Evolutionary conservation across 2,113 vertebrate species (phyloP).

Genomic region (Coracopsis vasa): DNA sequence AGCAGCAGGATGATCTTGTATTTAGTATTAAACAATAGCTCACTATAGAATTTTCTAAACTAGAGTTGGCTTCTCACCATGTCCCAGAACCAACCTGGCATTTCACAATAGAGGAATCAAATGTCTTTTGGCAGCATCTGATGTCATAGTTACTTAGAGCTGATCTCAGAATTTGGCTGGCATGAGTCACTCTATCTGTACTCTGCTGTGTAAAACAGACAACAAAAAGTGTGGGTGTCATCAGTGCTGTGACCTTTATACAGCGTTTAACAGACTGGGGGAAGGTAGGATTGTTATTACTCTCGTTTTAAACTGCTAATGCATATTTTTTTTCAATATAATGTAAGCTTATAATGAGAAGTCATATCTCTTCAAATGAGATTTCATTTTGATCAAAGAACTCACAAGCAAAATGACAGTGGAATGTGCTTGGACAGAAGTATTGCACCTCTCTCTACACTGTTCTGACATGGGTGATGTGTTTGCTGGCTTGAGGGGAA

Average conservation of each 20-base stretch:
- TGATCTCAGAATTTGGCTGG: constrained; percentile 42
- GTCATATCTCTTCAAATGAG: not conserved
- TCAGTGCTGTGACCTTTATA: constrained; percentile 25
- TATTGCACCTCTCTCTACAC: not conserved
- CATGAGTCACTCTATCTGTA: not conserved
- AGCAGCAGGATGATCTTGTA: constrained; percentile 6
- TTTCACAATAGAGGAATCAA: constrained; percentile 58
- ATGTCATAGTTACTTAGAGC: constrained; percentile 35
- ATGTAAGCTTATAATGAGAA: not conserved
- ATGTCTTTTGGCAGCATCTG: constrained; percentile 42
- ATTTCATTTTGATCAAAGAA: not conserved
- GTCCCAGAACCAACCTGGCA: constrained; percentile 45
- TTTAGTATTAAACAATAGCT: constrained; percentile 24
- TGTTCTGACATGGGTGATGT: not conserved
- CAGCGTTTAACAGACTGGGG: not conserved
- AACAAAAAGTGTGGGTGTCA: not conserved
- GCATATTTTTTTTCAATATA: not conserved
- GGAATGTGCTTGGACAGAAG: not conserved
- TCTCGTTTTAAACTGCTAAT: not conserved
- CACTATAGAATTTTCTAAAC: constrained; percentile 38
- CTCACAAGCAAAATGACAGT: not conserved
- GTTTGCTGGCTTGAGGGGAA: not conserved
- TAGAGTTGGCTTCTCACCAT: constrained; percentile 2
- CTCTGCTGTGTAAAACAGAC: constrained; percentile 11
- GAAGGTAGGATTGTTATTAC: not conserved